Conservation (phyloP, 2,797 vertebrate species). For the Sylvia borin region DNA sequence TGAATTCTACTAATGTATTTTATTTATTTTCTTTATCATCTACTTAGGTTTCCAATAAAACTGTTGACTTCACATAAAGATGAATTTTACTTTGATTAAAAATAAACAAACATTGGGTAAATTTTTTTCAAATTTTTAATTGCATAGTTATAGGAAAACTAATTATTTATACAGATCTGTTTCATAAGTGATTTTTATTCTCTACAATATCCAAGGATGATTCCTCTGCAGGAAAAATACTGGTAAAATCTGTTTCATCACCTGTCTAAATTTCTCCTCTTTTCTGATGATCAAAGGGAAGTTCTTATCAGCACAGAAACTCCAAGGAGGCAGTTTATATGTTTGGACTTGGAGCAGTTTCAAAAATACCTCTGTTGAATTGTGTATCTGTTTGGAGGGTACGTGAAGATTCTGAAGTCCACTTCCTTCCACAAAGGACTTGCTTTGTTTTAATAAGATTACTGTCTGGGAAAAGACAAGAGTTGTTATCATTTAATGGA, state of each 20-base stretch:
- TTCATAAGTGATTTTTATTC: neutral
- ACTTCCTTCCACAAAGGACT: neutral
- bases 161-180: neutral
- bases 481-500: neutral
- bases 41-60: neutral
- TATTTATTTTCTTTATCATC: neutral
- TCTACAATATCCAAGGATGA: neutral
- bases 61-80: neutral
- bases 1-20: neutral
- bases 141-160: neutral
- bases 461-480: neutral
- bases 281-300: neutral
- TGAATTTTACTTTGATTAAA: neutral
- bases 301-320: neutral
- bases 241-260: neutral
- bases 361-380: neutral
- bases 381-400: neutral
- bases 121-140: neutral
- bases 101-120: neutral
- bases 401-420: neutral
- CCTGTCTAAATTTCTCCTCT: neutral
- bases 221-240: neutral
- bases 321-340: neutral
- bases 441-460: neutral
- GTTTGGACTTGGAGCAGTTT: neutral